Conservation (phyloP, 2,888 invertebrate species). For the Protula sp. region DNA sequence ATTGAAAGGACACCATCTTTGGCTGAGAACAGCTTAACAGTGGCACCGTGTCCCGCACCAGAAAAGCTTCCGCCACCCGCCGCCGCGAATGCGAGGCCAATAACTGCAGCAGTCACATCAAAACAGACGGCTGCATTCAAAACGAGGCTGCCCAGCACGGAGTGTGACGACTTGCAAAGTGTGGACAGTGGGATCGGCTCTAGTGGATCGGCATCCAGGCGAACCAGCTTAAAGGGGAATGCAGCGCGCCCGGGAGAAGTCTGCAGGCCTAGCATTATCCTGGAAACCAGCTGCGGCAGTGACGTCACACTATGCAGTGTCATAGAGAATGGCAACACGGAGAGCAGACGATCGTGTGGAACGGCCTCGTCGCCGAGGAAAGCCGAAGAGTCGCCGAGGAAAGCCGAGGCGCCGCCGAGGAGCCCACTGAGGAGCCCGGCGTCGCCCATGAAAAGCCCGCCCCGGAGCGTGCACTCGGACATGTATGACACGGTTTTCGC, state of each 20-base stretch:
- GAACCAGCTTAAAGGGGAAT: background rate
- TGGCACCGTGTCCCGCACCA: no score
- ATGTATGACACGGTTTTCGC: constrained; percentile 50
- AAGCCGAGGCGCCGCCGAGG: constrained; percentile 19
- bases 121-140: no score
- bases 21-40: no score
- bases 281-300: background rate
- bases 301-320: background rate
- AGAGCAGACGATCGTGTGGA: background rate
- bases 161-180: background rate
- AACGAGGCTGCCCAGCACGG: no score
- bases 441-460: no score
- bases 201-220: background rate
- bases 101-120: no score
- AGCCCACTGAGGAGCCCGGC: no score
- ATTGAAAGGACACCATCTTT: no score
- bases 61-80: no score
- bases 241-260: background rate
- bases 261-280: background rate
- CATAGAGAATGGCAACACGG: background rate
- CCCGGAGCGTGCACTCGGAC: constrained; percentile 43
- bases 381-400: constrained; percentile 10
- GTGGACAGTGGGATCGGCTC: background rate
- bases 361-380: background rate
- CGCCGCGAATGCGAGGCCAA: no score